These are phyloP conservation scores for Procavia capensis DNA, from an alignment of 2,113 vertebrate species.

Conservation along the genomic window DNA sequence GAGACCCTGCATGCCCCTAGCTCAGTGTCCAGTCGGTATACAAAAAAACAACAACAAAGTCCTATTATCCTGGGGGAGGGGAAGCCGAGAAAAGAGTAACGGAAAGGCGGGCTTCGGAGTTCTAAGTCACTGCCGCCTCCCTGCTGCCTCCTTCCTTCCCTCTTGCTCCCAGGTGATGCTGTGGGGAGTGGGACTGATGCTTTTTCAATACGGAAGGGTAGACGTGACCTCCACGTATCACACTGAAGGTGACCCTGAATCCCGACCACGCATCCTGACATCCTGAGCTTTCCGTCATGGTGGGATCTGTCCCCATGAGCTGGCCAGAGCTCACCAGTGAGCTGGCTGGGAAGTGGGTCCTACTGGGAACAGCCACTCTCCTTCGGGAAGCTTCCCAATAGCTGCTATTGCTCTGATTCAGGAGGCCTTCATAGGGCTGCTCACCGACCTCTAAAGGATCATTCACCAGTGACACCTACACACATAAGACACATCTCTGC, in stretches of 20 bases:
- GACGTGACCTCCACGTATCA: not conserved
- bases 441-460: accelerated
- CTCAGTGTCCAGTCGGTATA: no score
- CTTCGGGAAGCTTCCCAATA: not conserved
- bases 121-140: no score
- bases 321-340: no score
- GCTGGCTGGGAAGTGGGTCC: not conserved
- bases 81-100: not conserved
- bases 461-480: accelerated
- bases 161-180: not conserved
- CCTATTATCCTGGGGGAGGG: no score
- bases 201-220: not conserved
- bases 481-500: accelerated
- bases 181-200: accelerated
- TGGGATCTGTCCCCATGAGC: no score
- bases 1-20: not conserved
- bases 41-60: no score
- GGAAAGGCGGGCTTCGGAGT: no score
- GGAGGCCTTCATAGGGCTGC: not conserved
- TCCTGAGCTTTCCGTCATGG: not conserved
- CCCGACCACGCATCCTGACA: not conserved
- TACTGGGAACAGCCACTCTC: accelerated
- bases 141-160: accelerated
- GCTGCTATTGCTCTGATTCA: accelerated
- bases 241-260: not conserved